A percentile compares a stretch with the other conserved stretches of the same genome.
Conservation (phyloP, 2,113 vertebrate species). For the Tachuris rubrigastra region DNA sequence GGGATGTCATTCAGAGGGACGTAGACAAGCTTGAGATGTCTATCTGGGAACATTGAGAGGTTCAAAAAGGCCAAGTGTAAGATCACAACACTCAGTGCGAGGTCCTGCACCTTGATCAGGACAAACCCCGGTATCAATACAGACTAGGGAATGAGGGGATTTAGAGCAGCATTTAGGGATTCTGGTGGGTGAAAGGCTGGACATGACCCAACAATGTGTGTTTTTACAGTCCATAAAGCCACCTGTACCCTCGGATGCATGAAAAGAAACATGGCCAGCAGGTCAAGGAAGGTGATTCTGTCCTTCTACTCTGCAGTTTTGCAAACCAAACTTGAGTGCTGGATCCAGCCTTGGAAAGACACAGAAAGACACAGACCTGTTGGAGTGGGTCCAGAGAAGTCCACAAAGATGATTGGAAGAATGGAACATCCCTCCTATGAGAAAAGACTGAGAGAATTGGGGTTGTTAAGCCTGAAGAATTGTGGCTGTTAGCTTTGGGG, state of each 20-base stretch:
- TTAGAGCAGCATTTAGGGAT: not conserved
- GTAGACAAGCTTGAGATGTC: not conserved
- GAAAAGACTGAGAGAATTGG: not conserved
- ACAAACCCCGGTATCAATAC: not conserved
- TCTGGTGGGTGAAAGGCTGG: not conserved
- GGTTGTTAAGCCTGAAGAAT: not conserved
- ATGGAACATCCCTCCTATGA: not conserved
- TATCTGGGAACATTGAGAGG: too few relatives aligned
- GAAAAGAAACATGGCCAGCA: not conserved
- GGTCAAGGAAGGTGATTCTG: not conserved
- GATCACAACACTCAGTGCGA: not conserved
- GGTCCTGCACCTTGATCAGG: accelerated
- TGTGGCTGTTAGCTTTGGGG: not conserved
- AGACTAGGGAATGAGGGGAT: not conserved
- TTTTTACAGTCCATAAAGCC: not conserved
- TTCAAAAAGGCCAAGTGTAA: not conserved
- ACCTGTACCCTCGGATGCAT: not conserved
- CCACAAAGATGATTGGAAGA: not conserved
- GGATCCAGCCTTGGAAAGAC: not conserved
- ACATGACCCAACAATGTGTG: accelerated
- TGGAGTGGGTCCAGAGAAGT: not conserved
- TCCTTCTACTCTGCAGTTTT: not conserved
- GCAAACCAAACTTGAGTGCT: not conserved
- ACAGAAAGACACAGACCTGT: not conserved
- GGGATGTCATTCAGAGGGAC: too few relatives aligned